phyloP scores from a whole-genome alignment of 2,113 vertebrate species.

The Ailuropoda melanoleuca region DNA sequence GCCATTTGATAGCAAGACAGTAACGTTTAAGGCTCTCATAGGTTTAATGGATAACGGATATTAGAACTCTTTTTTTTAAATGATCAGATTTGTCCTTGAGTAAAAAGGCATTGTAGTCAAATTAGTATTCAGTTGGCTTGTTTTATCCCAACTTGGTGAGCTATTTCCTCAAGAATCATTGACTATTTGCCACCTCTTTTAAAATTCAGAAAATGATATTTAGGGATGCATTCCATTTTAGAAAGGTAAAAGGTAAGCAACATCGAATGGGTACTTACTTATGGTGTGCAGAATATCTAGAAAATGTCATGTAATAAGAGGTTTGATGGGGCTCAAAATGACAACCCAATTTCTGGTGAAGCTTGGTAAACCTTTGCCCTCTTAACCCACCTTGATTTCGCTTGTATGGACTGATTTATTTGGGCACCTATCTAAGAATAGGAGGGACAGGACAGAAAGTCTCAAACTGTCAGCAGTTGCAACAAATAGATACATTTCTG shows the following conservation, averaged over 20 bases:
- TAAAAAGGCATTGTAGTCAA: background rate
- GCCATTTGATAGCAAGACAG: background rate
- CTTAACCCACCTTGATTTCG: background rate
- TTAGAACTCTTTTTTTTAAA: background rate
- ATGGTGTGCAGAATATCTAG: background rate
- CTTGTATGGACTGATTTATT: background rate
- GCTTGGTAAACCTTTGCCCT: background rate
- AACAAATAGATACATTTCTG: rapidly evolving
- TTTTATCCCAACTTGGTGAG: background rate
- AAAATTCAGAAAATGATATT: background rate
- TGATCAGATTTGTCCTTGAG: slow-evolving; percentile 34
- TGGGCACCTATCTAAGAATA: background rate
- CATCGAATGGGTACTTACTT: background rate
- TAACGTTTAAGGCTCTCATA: background rate
- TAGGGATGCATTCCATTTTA: background rate
- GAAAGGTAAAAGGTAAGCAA: background rate
- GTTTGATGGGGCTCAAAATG: background rate
- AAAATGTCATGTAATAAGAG: background rate
- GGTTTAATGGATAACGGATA: background rate
- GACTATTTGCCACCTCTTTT: background rate
- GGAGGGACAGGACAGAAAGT: background rate
- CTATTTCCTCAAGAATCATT: background rate
- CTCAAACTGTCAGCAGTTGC: rapidly evolving
- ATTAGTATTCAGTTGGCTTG: background rate
- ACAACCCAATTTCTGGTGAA: background rate